Percentiles rank a stretch among this genome's conserved stretches.
Conservation (phyloP, 2,888 invertebrate genomes). For the Pristionchus fissidentatus region DNA sequence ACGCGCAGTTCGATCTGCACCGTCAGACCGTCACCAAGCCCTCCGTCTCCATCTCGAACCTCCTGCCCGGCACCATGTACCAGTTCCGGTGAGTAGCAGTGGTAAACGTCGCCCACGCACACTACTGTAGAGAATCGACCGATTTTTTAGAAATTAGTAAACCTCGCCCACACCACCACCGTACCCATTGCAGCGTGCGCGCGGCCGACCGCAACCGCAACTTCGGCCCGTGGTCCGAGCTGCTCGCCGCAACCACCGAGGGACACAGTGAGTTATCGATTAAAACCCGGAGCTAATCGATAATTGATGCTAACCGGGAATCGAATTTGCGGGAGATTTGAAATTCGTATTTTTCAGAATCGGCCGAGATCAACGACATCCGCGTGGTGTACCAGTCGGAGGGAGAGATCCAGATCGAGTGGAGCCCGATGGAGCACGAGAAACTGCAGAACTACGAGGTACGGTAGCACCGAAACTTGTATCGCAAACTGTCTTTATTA, state of each 20-base stretch:
- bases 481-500: too few species aligned
- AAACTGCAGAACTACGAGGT: slow-evolving; percentile 58
- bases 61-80: slow-evolving; percentile 75
- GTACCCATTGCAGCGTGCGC: slow-evolving; percentile 60
- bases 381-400: slow-evolving; percentile 49
- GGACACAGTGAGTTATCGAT: slow-evolving; percentile 63
- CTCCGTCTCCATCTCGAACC: slow-evolving; percentile 72
- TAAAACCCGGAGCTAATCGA: background rate
- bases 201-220: slow-evolving; percentile 71
- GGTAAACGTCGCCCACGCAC: background rate
- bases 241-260: slow-evolving; percentile 70
- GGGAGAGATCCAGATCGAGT: slow-evolving; percentile 52
- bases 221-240: slow-evolving; percentile 73
- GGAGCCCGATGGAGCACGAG: slow-evolving; percentile 49
- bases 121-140: background rate
- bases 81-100: slow-evolving; percentile 57
- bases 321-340: background rate
- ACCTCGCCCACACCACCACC: background rate
- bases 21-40: slow-evolving; percentile 74
- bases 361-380: slow-evolving; percentile 46
- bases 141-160: background rate
- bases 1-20: slow-evolving; percentile 73
- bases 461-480: too few species aligned
- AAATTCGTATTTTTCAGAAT: background rate
- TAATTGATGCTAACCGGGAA: background rate